These are phyloP conservation scores for Indri indri DNA, from an alignment of 2,113 vertebrate genomes.

Conservation along the genomic window DNA sequence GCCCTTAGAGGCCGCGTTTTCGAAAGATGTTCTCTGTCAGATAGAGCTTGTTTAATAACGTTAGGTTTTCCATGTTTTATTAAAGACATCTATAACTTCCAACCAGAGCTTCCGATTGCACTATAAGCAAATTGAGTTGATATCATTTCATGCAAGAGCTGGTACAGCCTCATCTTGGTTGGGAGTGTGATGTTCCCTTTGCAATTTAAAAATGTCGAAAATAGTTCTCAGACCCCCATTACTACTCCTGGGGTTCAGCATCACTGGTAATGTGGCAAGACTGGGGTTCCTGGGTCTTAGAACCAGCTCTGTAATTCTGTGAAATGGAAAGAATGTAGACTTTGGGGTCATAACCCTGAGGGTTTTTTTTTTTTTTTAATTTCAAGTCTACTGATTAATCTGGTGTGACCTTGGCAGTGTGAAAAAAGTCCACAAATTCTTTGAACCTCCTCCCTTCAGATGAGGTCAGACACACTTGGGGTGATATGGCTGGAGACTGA, in stretches of 20 bases:
- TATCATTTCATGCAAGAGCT: not conserved
- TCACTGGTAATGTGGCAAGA: accelerated
- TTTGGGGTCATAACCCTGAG: not conserved
- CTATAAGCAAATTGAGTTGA: not conserved
- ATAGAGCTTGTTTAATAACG: not conserved
- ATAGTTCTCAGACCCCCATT: not conserved
- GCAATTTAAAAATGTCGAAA: not conserved
- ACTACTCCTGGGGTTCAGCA: not conserved
- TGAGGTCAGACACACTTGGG: not conserved
- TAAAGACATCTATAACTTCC: constrained; percentile 52
- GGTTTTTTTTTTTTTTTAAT: not conserved
- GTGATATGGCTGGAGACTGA: too few relatives aligned
- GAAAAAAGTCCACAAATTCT: not conserved
- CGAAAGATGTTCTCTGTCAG: constrained; percentile 41
- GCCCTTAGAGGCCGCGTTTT: not conserved
- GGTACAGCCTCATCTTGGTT: not conserved
- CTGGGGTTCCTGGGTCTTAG: accelerated
- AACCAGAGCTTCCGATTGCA: not conserved
- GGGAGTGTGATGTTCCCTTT: not conserved
- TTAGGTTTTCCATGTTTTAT: constrained; percentile 22
- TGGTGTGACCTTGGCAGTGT: not conserved
- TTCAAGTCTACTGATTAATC: not conserved
- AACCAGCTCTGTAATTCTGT: not conserved
- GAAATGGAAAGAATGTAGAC: not conserved
- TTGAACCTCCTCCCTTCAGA: not conserved